These are phyloP conservation scores for Nymphalis polychloros DNA, from an alignment of 2,888 invertebrate genomes.

Conservation along the genomic window DNA sequence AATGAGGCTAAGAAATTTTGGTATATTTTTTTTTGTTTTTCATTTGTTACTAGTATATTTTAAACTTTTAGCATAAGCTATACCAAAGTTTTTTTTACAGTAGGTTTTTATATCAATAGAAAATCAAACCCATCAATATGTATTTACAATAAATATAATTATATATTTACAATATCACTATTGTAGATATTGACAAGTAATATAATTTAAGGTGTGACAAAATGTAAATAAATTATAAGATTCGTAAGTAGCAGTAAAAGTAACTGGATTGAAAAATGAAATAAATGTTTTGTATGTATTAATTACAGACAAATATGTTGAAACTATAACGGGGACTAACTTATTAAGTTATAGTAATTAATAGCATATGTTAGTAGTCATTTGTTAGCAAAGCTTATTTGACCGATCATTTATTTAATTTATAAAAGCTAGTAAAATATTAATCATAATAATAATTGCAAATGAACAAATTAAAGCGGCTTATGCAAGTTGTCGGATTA, in stretches of 20 bases:
- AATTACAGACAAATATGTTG: not conserved
- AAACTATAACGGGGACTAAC: not conserved
- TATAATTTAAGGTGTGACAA: not conserved
- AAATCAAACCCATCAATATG: not conserved
- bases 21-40: not conserved
- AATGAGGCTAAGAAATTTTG: not conserved
- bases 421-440: not conserved
- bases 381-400: not conserved
- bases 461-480: too few species aligned
- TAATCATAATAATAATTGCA: not conserved
- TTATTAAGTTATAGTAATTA: not conserved
- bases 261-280: not conserved
- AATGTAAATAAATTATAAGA: not conserved
- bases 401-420: not conserved
- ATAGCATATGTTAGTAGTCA: not conserved
- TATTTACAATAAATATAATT: not conserved
- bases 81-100: conserved; percentile 5
- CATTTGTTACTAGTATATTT: not conserved
- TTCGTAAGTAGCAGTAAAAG: not conserved
- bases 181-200: conserved; percentile 2
- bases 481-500: too few species aligned
- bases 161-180: not conserved
- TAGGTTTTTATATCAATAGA: not conserved
- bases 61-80: too few species aligned
- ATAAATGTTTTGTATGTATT: not conserved